These are phyloP conservation scores for Yoshiicerus persimilis DNA, from an alignment of 1,140 invertebrate genomes.

Conservation along the genomic window DNA sequence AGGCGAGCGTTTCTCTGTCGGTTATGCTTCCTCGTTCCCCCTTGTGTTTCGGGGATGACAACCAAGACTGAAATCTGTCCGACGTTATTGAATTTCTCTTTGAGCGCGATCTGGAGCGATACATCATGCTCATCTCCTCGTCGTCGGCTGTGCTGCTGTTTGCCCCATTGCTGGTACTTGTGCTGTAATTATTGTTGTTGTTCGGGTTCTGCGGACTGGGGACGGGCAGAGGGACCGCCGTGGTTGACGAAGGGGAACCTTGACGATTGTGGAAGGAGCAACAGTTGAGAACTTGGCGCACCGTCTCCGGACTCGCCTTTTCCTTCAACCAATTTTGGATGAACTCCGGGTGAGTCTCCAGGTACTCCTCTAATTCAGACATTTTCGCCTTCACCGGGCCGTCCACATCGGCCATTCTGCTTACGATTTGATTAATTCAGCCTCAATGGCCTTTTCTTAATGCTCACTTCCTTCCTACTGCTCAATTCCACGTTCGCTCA, in stretches of 20 bases:
- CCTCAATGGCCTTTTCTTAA: not conserved
- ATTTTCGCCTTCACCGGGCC: not conserved
- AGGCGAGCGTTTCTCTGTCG: not conserved
- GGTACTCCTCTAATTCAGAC: slow-evolving; percentile 35
- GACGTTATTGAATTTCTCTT: slow-evolving; percentile 74
- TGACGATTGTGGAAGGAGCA: slow-evolving; percentile 2
- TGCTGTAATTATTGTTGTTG: not conserved
- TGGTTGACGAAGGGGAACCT: not conserved
- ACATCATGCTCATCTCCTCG: slow-evolving; percentile 38
- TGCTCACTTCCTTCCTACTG: not conserved
- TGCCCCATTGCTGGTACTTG: not conserved
- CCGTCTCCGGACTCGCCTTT: slow-evolving; percentile 65
- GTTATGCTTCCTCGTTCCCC: not conserved
- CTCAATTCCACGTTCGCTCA: not conserved
- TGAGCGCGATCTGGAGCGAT: slow-evolving; percentile 24
- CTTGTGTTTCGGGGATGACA: slow-evolving; percentile 64
- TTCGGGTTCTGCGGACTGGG: not conserved
- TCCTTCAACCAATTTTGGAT: slow-evolving; percentile 72
- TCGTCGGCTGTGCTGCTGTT: not conserved
- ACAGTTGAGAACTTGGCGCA: slow-evolving; percentile 47
- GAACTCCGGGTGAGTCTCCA: slow-evolving; percentile 62
- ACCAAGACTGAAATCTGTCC: slow-evolving; percentile 79
- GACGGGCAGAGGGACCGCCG: not conserved
- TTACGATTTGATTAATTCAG: not conserved
- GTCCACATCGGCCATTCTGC: not conserved